Evolutionary conservation across 2,797 vertebrate species (phyloP).

Genomic region (Corythornis leucogaster): DNA sequence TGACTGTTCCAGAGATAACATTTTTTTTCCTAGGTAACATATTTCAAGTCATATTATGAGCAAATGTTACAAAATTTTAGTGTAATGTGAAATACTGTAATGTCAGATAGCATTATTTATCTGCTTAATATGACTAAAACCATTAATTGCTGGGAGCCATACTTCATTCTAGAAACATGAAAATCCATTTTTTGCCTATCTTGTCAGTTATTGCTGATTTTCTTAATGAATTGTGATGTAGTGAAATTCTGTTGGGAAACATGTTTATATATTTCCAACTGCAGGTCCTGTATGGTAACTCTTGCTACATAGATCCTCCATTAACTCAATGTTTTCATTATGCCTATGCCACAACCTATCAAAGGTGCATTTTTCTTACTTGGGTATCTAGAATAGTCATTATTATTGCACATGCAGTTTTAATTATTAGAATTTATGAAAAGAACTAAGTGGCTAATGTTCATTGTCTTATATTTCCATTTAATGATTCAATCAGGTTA

Average conservation of each 20-base stretch:
- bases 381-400: constrained; percentile 31
- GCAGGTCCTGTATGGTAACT: constrained; percentile 55
- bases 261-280: constrained; percentile 56
- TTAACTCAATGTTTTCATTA: constrained; percentile 58
- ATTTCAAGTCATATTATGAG: constrained; percentile 81
- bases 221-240: constrained; percentile 64
- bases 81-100: constrained; percentile 83
- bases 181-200: constrained; percentile 72
- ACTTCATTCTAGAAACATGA: constrained; percentile 75
- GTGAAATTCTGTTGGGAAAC: constrained; percentile 65
- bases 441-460: constrained; percentile 53
- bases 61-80: constrained; percentile 78
- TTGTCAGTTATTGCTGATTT: constrained; percentile 68
- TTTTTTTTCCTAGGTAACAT: constrained; percentile 82
- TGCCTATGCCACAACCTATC: constrained; percentile 45
- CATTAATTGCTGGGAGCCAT: constrained; percentile 80
- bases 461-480: constrained; percentile 49
- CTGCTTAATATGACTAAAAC: constrained; percentile 76
- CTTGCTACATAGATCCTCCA: constrained; percentile 67
- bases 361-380: constrained; percentile 44
- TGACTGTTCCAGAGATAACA: constrained; percentile 81
- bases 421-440: constrained; percentile 63
- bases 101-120: constrained; percentile 82
- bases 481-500: constrained; percentile 52
- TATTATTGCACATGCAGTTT: constrained; percentile 69